Percentiles rank a stretch among this genome's conserved stretches.
Conservation (phyloP, 2,888 invertebrate genomes). For the Brachycybe producta region DNA sequence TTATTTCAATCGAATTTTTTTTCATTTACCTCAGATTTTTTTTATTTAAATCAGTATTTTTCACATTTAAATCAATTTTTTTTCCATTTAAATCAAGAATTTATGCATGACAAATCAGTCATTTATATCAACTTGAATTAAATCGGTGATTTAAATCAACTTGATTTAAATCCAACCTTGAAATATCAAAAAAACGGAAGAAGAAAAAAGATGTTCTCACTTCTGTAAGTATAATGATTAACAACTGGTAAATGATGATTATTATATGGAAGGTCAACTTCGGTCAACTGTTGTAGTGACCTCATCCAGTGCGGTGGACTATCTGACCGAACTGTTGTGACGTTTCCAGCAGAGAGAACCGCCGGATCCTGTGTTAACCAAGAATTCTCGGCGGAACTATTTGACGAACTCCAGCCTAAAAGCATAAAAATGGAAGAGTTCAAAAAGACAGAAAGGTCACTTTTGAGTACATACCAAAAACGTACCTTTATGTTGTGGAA, state of each 20-base stretch:
- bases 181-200: slow-evolving; percentile 6
- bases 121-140: too few species aligned
- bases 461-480: too few species aligned
- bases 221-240: slow-evolving; percentile 2
- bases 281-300: slow-evolving; percentile 36
- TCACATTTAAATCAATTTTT: too few species aligned
- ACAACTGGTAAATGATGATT: slow-evolving; percentile 19
- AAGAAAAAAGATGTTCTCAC: slow-evolving; percentile 1
- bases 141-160: too few species aligned
- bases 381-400: slow-evolving; percentile 44
- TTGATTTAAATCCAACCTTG: neutral
- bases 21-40: too few species aligned
- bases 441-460: too few species aligned
- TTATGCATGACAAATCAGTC: too few species aligned
- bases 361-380: slow-evolving; percentile 91
- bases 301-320: slow-evolving; percentile 37
- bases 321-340: slow-evolving; percentile 33
- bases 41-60: too few species aligned
- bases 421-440: too few species aligned
- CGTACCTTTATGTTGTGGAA: slow-evolving; percentile 18
- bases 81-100: too few species aligned
- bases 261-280: slow-evolving; percentile 27
- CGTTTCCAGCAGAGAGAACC: slow-evolving; percentile 61
- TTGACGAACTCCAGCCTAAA: slow-evolving; percentile 14
- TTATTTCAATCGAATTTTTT: too few species aligned